Evolutionary conservation across 2,888 invertebrate species (phyloP).

Genomic region (Dorcus parallelipipedus): DNA sequence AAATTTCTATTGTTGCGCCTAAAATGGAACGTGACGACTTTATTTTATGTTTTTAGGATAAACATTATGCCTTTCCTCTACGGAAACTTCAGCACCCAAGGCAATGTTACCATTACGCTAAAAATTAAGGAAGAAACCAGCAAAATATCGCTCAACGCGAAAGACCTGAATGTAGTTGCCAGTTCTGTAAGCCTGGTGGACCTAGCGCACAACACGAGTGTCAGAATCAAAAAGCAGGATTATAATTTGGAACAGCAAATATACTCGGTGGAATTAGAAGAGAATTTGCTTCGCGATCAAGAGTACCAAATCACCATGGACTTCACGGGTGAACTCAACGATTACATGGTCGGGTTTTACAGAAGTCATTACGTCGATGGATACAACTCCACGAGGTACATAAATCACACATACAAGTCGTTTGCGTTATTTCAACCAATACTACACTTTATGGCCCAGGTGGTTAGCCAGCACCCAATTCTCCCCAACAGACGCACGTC

Average conservation of each 20-base stretch:
- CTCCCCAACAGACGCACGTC: slow-evolving; percentile 73
- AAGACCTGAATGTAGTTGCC: slow-evolving; percentile 47
- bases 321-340: slow-evolving; percentile 54
- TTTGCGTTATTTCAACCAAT: no score
- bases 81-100: slow-evolving; percentile 48
- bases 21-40: no score
- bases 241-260: slow-evolving; percentile 40
- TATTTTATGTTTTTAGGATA: slow-evolving; percentile 30
- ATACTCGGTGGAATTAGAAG: slow-evolving; percentile 44
- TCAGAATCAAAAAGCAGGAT: slow-evolving; percentile 41
- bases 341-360: slow-evolving; percentile 59
- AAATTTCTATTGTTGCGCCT: no score
- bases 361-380: slow-evolving; percentile 50
- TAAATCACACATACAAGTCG: background rate
- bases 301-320: slow-evolving; percentile 51
- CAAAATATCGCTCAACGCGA: slow-evolving; percentile 48
- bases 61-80: slow-evolving; percentile 45
- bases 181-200: slow-evolving; percentile 38
- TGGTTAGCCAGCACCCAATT: slow-evolving; percentile 79
- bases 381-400: slow-evolving; percentile 25
- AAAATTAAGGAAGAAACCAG: slow-evolving; percentile 44
- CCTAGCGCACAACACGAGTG: slow-evolving; percentile 30
- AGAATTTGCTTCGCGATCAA: slow-evolving; percentile 39
- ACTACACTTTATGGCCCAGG: slow-evolving; percentile 54
- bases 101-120: slow-evolving; percentile 47